Base-by-base conservation (phyloP, 1,140 invertebrate genomes). In the Batillaria attramentaria region DNA sequence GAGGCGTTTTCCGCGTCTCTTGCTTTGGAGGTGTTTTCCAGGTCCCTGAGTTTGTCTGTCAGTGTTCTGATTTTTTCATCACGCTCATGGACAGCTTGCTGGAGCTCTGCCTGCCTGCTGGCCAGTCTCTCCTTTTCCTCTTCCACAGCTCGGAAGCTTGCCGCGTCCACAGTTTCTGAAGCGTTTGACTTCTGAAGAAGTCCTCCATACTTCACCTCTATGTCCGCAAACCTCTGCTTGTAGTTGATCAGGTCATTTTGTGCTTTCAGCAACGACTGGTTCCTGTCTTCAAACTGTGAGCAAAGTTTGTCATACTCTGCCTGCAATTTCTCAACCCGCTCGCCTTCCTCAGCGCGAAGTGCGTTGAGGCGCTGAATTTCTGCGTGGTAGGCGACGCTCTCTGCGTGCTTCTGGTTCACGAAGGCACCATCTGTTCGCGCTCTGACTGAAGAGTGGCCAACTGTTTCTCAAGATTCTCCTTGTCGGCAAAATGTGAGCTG, bases 371-470 rank as follows among this genome's bases (percentile, higher is more conserved):
- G 93, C 87, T 96, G 95, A 74, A 97, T 95, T 91, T 97, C 96
- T 4, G 91, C 92, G 83, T 97, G 95, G 90, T 97, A 97, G 66
- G 94, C 93, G 2, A 96, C 85, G 85, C 93, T 96, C 90, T 97
- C 96, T 76, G 95, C 93, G 82, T 97, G 95, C 91, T 97, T 97
- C 65, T 94, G 91, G 81, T 94, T 95, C 0, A 97, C 90, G 8
- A 94, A 92, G 72, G 93, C 93, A 96, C 94, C n/a, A 96, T 91
- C 89, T 96, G 94, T 60, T 94, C 93, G 85, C 95, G 94, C 86
- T 96, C 95, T 3, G 72, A 87, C 84, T 90, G 89, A 35, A 91
- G 85, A 0, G 79, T 72, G 33, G 83, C 77, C 3, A 92, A 37
- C 68, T 92, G 88, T 72, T 90, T 89, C 1, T 72, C 78, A 0